Evolutionary conservation across 2,797 vertebrate species (phyloP).

Genomic region (Thamnophis elegans): DNA sequence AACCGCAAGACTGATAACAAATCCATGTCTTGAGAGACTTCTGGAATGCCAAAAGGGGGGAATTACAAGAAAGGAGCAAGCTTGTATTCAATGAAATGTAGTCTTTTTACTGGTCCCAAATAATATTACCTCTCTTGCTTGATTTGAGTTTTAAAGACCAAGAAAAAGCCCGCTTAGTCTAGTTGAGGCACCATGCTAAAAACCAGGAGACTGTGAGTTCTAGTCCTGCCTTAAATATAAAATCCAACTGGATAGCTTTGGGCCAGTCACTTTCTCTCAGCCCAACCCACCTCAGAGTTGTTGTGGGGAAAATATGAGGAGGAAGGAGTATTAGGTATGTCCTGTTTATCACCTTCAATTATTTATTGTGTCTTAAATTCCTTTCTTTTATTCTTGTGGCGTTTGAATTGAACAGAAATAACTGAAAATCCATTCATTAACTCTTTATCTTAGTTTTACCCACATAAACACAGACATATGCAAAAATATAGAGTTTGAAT

Average conservation of each 20-base stretch:
- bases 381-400: not conserved
- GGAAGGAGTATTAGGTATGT: not conserved
- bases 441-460: not conserved
- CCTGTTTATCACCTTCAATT: not conserved
- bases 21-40: not conserved
- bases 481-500: not conserved
- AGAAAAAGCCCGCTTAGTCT: not conserved
- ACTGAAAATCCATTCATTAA: not conserved
- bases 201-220: not conserved
- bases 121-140: not conserved
- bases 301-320: not conserved
- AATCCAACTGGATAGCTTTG: not conserved
- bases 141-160: not conserved
- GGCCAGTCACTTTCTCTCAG: not conserved
- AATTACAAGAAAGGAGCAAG: not conserved
- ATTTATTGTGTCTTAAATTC: not conserved
- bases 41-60: not conserved
- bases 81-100: not conserved
- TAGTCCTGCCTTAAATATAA: not conserved
- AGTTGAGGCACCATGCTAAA: not conserved
- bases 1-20: not conserved
- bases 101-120: not conserved
- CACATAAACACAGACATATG: not conserved
- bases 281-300: not conserved
- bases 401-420: not conserved